Conservation (phyloP, 1,140 invertebrate species). For the Chymomyza costata region DNA sequence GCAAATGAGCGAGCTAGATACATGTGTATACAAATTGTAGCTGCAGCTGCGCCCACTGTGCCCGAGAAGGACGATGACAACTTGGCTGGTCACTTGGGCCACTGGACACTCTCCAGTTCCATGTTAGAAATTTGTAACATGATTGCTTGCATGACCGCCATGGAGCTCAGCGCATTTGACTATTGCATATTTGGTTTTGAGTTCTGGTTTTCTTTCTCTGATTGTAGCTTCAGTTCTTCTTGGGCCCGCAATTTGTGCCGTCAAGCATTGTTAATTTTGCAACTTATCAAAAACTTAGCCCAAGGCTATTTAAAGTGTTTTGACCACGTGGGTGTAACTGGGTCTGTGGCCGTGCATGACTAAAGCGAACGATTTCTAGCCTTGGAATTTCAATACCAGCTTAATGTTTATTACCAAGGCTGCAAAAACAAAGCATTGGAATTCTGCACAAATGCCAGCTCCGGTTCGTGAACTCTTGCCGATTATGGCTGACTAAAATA, state of each 20-base stretch:
- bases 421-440: too few relatives aligned
- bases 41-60: conserved; percentile 38
- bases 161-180: conserved; percentile 48
- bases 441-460: too few relatives aligned
- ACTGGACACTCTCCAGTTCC: conserved; percentile 6
- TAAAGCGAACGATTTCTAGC: too few relatives aligned
- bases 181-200: conserved; percentile 66
- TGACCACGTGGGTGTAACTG: conserved; percentile 8
- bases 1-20: conserved; percentile 9
- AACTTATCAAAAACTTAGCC: conserved; percentile 56
- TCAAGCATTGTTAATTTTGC: conserved; percentile 65
- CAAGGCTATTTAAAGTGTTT: conserved; percentile 60
- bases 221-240: conserved; percentile 12
- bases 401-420: too few relatives aligned
- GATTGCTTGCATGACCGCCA: conserved; percentile 46
- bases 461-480: too few relatives aligned
- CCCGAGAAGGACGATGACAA: not conserved
- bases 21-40: conserved; percentile 65
- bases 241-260: conserved; percentile 55
- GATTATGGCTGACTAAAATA: too few relatives aligned
- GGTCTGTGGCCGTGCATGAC: too few relatives aligned
- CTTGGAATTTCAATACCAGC: conserved; percentile 59
- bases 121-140: conserved; percentile 60
- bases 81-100: conserved; percentile 25
- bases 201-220: conserved; percentile 10